These are phyloP conservation scores for Falco berigora DNA, from an alignment of 2,797 vertebrate genomes.

Conservation along the genomic window DNA sequence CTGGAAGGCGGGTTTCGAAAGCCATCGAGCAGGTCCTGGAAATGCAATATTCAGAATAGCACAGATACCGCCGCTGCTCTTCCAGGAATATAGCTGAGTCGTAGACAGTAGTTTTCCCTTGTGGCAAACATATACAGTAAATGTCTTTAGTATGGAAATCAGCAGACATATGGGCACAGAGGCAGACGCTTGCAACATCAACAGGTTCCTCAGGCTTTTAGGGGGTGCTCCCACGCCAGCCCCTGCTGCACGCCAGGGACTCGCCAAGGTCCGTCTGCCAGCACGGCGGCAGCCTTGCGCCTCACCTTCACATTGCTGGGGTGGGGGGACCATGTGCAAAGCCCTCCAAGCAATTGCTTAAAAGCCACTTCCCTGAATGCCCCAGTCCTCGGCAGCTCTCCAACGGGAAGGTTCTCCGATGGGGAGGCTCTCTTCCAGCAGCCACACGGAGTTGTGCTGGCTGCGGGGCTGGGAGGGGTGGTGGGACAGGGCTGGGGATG, in stretches of 20 bases:
- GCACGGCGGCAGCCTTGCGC: accelerated
- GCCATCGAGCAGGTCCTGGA: slow-evolving; percentile 45
- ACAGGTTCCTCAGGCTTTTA: not conserved
- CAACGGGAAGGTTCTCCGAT: not conserved
- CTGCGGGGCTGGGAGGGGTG: not conserved
- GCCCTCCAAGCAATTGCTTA: not conserved
- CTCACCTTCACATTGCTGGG: not conserved
- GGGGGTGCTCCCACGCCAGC: not conserved
- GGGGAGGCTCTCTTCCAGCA: not conserved
- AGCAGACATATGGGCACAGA: slow-evolving; percentile 5
- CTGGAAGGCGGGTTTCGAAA: not conserved
- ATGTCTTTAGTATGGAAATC: slow-evolving; percentile 55
- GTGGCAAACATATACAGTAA: slow-evolving; percentile 44
- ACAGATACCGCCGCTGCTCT: slow-evolving; percentile 11
- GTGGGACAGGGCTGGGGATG: not conserved
- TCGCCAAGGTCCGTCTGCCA: not conserved
- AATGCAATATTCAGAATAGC: slow-evolving; percentile 13
- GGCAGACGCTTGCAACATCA: not conserved
- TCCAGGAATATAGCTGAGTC: slow-evolving; percentile 57
- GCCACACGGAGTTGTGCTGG: accelerated
- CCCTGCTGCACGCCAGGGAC: not conserved
- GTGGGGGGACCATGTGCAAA: accelerated
- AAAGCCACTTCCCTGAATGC: not conserved
- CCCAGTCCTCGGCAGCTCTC: not conserved
- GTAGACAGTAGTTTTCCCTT: slow-evolving; percentile 51